phyloP scores from a whole-genome alignment of 2,888 invertebrate genomes.

The Julus scanicus region DNA sequence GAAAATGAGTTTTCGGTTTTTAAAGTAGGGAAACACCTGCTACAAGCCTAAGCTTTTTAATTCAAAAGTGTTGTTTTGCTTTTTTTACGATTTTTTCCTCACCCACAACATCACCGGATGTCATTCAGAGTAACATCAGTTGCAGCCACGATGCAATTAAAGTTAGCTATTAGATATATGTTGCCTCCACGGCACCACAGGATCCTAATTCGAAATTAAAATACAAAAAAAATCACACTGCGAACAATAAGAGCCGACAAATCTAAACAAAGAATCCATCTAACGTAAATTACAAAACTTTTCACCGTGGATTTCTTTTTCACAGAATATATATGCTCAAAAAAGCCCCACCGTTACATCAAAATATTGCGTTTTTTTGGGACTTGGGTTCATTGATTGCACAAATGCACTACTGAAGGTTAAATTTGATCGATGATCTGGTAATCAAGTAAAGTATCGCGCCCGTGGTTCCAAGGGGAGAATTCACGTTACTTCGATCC shows the following conservation, averaged over 20 bases:
- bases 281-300: not conserved
- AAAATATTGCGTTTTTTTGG: not conserved
- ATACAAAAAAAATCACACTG: not conserved
- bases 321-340: too few species aligned
- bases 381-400: not conserved
- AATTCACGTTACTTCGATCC: not conserved
- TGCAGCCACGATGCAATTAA: slow-evolving; percentile 22
- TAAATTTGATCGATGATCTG: not conserved
- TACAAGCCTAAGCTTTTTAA: not conserved
- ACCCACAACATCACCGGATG: not conserved
- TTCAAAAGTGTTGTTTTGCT: not conserved
- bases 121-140: not conserved
- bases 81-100: not conserved
- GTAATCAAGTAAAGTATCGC: not conserved
- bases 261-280: not conserved
- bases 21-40: slow-evolving; percentile 27
- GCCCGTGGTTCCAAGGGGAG: not conserved
- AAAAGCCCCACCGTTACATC: too few species aligned
- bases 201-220: slow-evolving; percentile 9
- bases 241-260: not conserved
- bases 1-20: slow-evolving; percentile 23
- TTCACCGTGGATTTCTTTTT: not conserved
- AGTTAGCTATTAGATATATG: not conserved
- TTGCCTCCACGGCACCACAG: not conserved
- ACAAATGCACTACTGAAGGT: not conserved